Base-by-base conservation (phyloP, 2,888 invertebrate genomes). In the Masnerella sp. region DNA sequence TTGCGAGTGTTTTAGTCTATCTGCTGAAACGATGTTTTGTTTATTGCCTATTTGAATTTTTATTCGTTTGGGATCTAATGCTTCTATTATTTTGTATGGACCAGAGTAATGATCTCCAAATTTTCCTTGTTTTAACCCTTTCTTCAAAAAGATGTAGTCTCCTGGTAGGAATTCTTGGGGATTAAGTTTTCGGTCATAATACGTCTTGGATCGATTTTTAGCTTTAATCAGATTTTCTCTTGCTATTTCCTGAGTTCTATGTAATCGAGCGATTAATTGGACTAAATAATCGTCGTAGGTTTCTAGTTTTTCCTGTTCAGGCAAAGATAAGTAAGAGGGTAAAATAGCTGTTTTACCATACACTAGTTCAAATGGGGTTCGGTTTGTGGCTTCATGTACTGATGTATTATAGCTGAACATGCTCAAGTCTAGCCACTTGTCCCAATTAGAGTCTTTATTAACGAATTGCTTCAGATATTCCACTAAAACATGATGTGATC, bases 261-360 rank as follows among this genome's bases (percentile, higher is more conserved):
- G 18, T 7, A 42, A 18, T 2, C 42, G 18, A 42, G 20, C n/a
- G 1, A 43, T 25, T 5, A 43, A 14, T 12, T 43, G 11, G 1
- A 12, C n/a, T 25, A 43, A 14, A 12, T 43, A 43, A 14, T 43
- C 43, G 12, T 43, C 43, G 14, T 43, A 43, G 1, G 43, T 43
- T 14, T 43, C 14, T 14, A 43, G 14, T 14, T 25, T 11, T 43
- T 43, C 43, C 5, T 4, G 1, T 3, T 22, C 2, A 0, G 25
- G 2, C 2, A 43, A 9, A 12, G 43, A 8, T 4, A 25, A 14
- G 8, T 25, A 8, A 2, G 43, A 43, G 0, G 43, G 43, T 2
- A 43, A 7, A 2, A 14, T 22, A 1, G 25, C 43, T 0, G 14
- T 12, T 25, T 43, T 43, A 5, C 43, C 43, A 12, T 25, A 43